Evolutionary conservation across 2,113 vertebrate species (phyloP).

Genomic region (Neoarius graeffei): DNA sequence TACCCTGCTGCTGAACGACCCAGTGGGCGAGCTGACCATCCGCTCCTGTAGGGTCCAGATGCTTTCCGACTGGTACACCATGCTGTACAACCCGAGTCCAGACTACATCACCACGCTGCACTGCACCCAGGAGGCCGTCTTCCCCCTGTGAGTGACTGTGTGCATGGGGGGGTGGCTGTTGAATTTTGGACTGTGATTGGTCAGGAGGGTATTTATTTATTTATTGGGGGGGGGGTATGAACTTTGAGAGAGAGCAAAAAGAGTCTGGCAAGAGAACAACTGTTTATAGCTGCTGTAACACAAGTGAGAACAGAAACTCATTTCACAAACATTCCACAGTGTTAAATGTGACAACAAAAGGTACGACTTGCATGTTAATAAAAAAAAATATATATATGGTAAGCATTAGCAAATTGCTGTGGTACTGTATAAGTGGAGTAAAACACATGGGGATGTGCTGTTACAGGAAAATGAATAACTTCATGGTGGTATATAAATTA

Average conservation of each 20-base stretch:
- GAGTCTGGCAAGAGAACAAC: no score
- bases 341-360: no score
- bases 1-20: slow-evolving; percentile 87
- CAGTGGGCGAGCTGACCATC: slow-evolving; percentile 79
- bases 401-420: no score
- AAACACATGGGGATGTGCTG: not conserved
- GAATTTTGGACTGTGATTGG: not conserved
- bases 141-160: slow-evolving; percentile 85
- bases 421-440: no score
- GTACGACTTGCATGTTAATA: no score
- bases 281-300: no score
- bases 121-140: slow-evolving; percentile 96
- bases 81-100: slow-evolving; percentile 97
- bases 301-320: no score
- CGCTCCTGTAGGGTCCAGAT: slow-evolving; percentile 88
- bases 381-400: no score
- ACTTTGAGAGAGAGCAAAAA: no score
- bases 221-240: no score
- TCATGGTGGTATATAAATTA: no score
- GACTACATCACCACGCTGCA: slow-evolving; percentile 93
- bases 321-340: no score
- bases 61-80: slow-evolving; percentile 98
- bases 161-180: not conserved
- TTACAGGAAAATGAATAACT: not conserved
- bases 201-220: not conserved